Evolutionary conservation across 2,888 invertebrate genomes (phyloP).

Genomic region (Eristalis pertinax): DNA sequence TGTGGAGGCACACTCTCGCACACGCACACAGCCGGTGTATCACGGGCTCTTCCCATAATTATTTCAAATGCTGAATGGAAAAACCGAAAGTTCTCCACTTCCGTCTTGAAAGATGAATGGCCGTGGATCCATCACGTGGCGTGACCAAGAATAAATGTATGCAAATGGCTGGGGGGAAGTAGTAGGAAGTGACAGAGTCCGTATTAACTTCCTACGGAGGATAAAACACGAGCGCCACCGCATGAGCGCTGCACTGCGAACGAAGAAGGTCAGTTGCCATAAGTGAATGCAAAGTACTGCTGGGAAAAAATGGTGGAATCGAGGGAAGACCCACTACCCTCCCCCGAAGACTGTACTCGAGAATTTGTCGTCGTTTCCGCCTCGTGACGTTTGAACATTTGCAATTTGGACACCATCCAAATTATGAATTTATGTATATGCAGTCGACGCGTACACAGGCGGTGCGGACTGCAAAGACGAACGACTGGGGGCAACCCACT

Average conservation of each 20-base stretch:
- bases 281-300: slow-evolving; percentile 32
- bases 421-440: slow-evolving; percentile 57
- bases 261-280: slow-evolving; percentile 43
- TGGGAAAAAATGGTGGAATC: slow-evolving; percentile 4
- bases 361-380: slow-evolving; percentile 55
- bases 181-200: slow-evolving; percentile 53
- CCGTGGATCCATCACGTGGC: slow-evolving; percentile 10
- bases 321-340: neutral
- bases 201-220: slow-evolving; percentile 44
- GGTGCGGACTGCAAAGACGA: neutral
- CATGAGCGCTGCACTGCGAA: slow-evolving; percentile 53
- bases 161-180: neutral
- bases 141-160: slow-evolving; percentile 3
- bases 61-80: slow-evolving; percentile 21
- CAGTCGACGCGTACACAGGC: neutral
- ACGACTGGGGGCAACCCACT: neutral
- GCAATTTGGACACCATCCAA: slow-evolving; percentile 58
- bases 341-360: slow-evolving; percentile 9
- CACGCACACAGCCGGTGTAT: neutral
- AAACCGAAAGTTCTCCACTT: slow-evolving; percentile 52
- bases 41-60: slow-evolving; percentile 33
- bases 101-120: slow-evolving; percentile 32
- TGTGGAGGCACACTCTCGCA: slow-evolving; percentile 12
- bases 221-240: slow-evolving; percentile 2
- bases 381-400: slow-evolving; percentile 53